Percentiles rank a stretch among this genome's conserved stretches.
phyloP scores from a whole-genome alignment of 2,797 vertebrate genomes.

The Notolabrus celidotus region DNA sequence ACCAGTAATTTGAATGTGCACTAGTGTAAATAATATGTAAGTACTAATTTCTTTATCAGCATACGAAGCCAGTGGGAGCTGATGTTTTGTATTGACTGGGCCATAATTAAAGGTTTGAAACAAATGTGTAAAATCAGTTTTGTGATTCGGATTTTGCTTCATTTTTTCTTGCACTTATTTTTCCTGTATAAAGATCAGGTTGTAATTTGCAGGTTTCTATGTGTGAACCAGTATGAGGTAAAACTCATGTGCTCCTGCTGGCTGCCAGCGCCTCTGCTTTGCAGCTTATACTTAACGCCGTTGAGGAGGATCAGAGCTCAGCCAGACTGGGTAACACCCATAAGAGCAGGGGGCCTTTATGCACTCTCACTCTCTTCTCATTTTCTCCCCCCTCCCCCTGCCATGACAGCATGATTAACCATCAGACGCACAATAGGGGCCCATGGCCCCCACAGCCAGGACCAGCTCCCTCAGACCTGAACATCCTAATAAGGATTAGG shows the following conservation, averaged over 20 bases:
- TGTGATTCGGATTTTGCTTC: neutral
- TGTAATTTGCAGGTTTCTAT: slow-evolving; percentile 39
- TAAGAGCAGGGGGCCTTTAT: slow-evolving; percentile 78
- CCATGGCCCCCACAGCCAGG: slow-evolving; percentile 79
- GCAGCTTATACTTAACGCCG: slow-evolving; percentile 47
- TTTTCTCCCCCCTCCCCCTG: slow-evolving; percentile 74
- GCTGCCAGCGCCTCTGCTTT: slow-evolving; percentile 31
- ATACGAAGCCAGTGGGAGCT: no score
- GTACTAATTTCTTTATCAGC: no score
- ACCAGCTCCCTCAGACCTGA: slow-evolving; percentile 76
- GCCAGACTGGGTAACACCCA: slow-evolving; percentile 73
- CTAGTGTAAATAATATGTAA: no score
- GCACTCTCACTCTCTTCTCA: slow-evolving; percentile 67
- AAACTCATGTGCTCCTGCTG: slow-evolving; percentile 48
- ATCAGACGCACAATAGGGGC: slow-evolving; percentile 83
- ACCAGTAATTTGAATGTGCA: no score
- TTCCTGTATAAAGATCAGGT: slow-evolving; percentile 7
- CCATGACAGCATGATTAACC: slow-evolving; percentile 85
- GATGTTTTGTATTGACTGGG: neutral
- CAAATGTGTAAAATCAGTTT: no score
- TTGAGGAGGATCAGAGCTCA: slow-evolving; percentile 60
- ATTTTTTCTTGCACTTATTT: neutral
- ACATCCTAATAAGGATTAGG: slow-evolving; percentile 87
- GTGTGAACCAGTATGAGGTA: slow-evolving; percentile 26
- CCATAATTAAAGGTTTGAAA: neutral